Base-by-base conservation (phyloP, 2,888 invertebrate species). In the Agonopterix arenella region DNA sequence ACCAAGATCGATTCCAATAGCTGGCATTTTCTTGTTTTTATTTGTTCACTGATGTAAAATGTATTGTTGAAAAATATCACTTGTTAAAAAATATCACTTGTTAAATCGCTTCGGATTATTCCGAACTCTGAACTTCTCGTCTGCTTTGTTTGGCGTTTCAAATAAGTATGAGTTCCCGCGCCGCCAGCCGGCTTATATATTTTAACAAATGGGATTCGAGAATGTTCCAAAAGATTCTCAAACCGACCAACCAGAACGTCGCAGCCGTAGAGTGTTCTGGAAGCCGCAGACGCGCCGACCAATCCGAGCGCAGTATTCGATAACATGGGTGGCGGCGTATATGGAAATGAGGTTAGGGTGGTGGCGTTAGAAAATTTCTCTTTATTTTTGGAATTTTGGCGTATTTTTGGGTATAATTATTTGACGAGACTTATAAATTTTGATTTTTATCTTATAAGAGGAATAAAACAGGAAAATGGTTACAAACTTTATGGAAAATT, bases 1-100 rank as follows among this genome's bases (percentile, higher is more conserved):
- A 52, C 90, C 90, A 60, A 90, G 77, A 73, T 90, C 90, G 57
- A 90, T 90, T 78, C 90, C 90, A 58, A 90, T 78, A 63, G 90
- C 90, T 71, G 86, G 84, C 85, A 89, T 88, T 73, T 68, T 85
- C 47, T 49, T 48, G 59, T 57, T 41, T 58, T 62, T 46, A 8
- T 58, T 56, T 46, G 9, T 41, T 44, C 40, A 13, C 47, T 40
- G 8, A 13, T 47, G 7, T 8, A 43, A 18, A 44, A 43, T 11
- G 10, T 37, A 44, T 11, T 16, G 10, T 28, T 2, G 10, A 16
- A 11, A 18, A 28, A 43, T 43, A 42, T 18, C 13, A n/a, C 46
- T 38, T 10, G 42, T 42, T 37, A 13, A 13, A n/a, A 2, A 13
- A 13, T 37, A 50, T 52, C 36, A n/a, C 36, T 11, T 47, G 36